Evolutionary conservation across 2,888 invertebrate species (phyloP).

Genomic region (Acronicta psi): DNA sequence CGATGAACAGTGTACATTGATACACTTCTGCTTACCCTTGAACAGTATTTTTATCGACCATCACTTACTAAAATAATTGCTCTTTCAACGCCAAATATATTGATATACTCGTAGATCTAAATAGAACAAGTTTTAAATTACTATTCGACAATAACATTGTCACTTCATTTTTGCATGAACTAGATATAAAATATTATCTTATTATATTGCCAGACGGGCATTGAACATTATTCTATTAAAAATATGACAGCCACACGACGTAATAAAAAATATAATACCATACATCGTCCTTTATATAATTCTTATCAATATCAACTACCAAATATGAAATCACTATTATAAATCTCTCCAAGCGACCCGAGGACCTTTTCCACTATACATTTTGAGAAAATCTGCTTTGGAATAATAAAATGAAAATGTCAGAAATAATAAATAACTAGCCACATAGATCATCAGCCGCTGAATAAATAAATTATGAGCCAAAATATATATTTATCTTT

Average conservation of each 20-base stretch:
- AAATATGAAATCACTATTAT: slow-evolving; percentile 1
- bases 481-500: too few species aligned
- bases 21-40: too few species aligned
- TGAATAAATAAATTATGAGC: not conserved
- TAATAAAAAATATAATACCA: not conserved
- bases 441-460: not conserved
- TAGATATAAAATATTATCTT: too few species aligned
- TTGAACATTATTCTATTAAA: not conserved
- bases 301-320: slow-evolving; percentile 1
- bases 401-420: slow-evolving; percentile 1
- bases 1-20: too few species aligned
- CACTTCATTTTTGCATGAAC: too few species aligned
- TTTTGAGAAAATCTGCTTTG: not conserved
- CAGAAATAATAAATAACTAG: slow-evolving; percentile 1
- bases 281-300: not conserved
- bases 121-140: too few species aligned
- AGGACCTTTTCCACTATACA: slow-evolving; percentile 1
- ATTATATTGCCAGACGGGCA: too few species aligned
- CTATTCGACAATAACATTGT: too few species aligned
- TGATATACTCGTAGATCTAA: too few species aligned
- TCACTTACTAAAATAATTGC: too few species aligned
- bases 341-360: not conserved
- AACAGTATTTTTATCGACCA: too few species aligned
- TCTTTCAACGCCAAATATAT: too few species aligned
- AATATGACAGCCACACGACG: not conserved